Evolutionary conservation across 2,888 invertebrate species (phyloP), one percentile per base, ranked within the genome.

Genomic region (Caenorhabditis becei): DNA sequence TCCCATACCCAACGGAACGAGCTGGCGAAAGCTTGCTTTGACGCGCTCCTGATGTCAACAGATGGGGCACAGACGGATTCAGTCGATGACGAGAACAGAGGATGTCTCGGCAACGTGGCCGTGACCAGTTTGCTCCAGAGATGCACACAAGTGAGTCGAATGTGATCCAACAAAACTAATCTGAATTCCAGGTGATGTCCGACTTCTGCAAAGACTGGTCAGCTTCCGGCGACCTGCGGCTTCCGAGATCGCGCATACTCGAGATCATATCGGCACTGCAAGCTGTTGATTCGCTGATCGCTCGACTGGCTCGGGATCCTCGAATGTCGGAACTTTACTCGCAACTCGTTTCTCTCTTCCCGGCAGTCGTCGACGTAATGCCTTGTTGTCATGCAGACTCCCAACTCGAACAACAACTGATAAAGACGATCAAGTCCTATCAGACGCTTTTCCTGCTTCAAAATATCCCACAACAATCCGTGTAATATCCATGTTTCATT

Each of bases 1-100:
- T 82, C 88, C 37, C 88, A 87, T 66, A 82, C 85, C 32, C 89
- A 89, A 80, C 92, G 93, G 77, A 91, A 92, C 4, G 92, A 92
- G 54, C 82, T 91, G 41, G 89, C 90, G 8, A 83, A 87, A 35
- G 87, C 88, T 18, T 90, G 91, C 79, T 91, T 91, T 82, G 91
- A 90, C 56, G 90, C 91, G 16, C 86, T 91, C 41, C 86, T 91
- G 32, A 87, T 90, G 63, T 85, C 86, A 59, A 85, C 84, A 14
- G 86, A 74, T 51, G 74, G 74, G 49, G 65, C 62, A 65, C 66
- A 67, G 58, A 24, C 65, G 28, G 61, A 53, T 58, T 8, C 41
- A 5, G 66, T 20, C 37, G 78, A 69, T 20, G 70, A 75, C 11
- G 75, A 75, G 18, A 63, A 61, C 18, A 61, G 66, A 41, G 82